Evolutionary conservation across 2,888 invertebrate species (phyloP).

Genomic region (Drosophila borealis): DNA sequence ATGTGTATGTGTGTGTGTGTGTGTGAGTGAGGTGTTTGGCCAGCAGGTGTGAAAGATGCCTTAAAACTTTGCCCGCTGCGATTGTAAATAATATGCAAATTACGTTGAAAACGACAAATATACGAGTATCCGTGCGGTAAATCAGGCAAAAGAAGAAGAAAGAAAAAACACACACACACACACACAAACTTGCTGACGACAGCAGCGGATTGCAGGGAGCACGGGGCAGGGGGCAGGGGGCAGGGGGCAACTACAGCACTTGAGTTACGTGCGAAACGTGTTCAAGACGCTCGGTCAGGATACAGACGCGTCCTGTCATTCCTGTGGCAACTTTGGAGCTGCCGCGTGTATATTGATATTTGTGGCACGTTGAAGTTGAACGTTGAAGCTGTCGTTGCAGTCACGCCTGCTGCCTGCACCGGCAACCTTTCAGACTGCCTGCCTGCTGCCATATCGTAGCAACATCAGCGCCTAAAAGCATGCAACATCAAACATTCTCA

Average conservation of each 20-base stretch:
- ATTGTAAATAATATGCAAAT: conserved; percentile 80
- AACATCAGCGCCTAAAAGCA: conserved; percentile 70
- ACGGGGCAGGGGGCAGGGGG: not conserved
- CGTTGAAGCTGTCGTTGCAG: conserved; percentile 47
- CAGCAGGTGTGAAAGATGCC: conserved; percentile 74
- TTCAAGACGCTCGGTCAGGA: conserved; percentile 64
- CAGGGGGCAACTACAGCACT: conserved; percentile 62
- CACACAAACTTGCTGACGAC: conserved; percentile 70
- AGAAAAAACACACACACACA: conserved; percentile 46
- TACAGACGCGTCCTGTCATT: conserved; percentile 39
- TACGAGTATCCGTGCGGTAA: conserved; percentile 75
- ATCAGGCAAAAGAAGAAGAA: conserved; percentile 53
- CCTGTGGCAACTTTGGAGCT: conserved; percentile 35
- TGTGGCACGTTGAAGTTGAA: conserved; percentile 75
- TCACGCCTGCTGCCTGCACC: conserved; percentile 15
- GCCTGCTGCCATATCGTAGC: conserved; percentile 28
- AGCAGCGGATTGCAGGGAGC: not conserved
- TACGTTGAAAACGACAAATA: conserved; percentile 75
- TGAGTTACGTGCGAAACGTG: conserved; percentile 73
- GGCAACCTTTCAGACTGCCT: too few relatives aligned
- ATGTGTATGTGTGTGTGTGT: not conserved
- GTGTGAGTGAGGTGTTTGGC: conserved; percentile 30
- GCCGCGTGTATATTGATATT: conserved; percentile 68
- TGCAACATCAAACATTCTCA: conserved; percentile 48
- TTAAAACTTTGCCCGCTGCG: conserved; percentile 63